These are phyloP conservation scores for Anguilla obscura DNA, from an alignment of 2,797 vertebrate species.

Conservation along the genomic window DNA sequence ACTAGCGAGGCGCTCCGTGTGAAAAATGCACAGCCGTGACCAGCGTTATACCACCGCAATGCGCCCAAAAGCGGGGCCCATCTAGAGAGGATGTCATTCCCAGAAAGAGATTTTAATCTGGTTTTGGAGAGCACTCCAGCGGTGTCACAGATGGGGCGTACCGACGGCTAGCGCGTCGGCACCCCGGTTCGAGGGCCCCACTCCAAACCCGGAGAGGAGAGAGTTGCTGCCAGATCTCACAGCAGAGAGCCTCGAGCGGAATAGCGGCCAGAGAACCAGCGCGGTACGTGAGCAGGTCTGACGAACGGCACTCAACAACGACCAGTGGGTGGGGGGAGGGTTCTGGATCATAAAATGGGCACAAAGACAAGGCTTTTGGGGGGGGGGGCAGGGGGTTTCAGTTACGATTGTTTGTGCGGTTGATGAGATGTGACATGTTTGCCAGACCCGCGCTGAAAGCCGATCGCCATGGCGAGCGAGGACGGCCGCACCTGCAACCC, in stretches of 20 bases:
- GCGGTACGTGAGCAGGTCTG: neutral
- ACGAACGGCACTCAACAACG: neutral
- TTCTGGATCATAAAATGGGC: neutral
- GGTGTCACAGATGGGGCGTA: neutral
- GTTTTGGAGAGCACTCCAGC: neutral
- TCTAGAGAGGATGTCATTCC: neutral
- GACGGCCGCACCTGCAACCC: neutral
- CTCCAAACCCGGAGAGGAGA: neutral
- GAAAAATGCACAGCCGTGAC: neutral
- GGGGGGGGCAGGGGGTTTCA: neutral
- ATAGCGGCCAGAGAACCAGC: neutral
- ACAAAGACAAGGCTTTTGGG: neutral
- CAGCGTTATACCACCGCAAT: neutral
- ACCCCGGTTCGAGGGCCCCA: neutral
- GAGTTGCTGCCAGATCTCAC: neutral
- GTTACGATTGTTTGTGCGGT: neutral
- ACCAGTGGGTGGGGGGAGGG: no score
- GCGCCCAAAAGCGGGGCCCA: neutral
- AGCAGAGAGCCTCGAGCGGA: neutral
- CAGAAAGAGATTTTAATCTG: neutral
- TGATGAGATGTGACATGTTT: neutral
- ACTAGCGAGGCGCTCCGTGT: neutral
- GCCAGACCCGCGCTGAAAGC: neutral
- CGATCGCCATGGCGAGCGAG: neutral
- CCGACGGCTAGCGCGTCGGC: neutral